Conservation (phyloP, 2,797 vertebrate species). For the Epinephelus coioides region DNA sequence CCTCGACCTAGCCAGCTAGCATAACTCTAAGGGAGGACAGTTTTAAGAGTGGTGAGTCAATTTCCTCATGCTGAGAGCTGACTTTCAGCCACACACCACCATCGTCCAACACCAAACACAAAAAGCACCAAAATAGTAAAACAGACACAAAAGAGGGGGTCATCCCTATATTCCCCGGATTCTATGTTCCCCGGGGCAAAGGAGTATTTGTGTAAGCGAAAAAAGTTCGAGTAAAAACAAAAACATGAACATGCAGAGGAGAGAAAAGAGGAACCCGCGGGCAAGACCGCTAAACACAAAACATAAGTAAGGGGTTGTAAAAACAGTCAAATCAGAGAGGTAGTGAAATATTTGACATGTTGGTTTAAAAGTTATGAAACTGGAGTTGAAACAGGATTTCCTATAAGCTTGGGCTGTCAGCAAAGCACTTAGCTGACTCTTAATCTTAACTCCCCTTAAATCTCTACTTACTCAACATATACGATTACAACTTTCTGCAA, state of each 20-base stretch:
- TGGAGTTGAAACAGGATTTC: constrained; percentile 52
- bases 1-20: no score
- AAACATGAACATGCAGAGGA: constrained; percentile 29
- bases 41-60: no score
- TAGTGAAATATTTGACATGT: constrained; percentile 55
- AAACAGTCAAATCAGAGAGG: constrained; percentile 50
- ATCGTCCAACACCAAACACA: no score
- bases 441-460: constrained; percentile 39
- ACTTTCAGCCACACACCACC: no score
- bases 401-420: constrained; percentile 51
- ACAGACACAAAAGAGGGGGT: no score
- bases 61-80: no score
- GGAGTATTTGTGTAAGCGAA: constrained; percentile 16
- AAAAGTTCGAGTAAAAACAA: constrained; percentile 30
- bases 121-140: no score
- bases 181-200: not conserved
- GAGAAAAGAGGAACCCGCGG: constrained; percentile 14
- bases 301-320: constrained; percentile 50
- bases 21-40: no score
- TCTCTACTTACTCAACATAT: constrained; percentile 20
- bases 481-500: constrained; percentile 32
- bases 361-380: constrained; percentile 60
- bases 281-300: constrained; percentile 16
- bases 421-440: constrained; percentile 43
- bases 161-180: no score